Conservation (phyloP, 2,888 invertebrate species). For the Eretmocerus hayati region DNA sequence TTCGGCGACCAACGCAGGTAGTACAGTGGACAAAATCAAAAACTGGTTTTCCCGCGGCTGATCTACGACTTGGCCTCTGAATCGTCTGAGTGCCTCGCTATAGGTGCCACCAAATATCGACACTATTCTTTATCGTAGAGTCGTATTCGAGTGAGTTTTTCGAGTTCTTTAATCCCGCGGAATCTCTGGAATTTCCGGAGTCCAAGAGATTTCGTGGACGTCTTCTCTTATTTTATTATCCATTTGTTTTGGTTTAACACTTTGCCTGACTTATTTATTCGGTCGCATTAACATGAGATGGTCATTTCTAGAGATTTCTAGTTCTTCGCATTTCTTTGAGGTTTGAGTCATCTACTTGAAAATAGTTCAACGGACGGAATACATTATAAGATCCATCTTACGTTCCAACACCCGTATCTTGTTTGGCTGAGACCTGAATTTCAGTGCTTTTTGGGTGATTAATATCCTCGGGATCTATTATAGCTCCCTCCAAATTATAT, state of each 20-base stretch:
- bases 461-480: too few relatives aligned
- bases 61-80: conserved; percentile 3
- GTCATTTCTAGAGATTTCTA: conserved; percentile 1
- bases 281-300: conserved; percentile 12
- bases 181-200: conserved; percentile 22
- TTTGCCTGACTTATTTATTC: conserved; percentile 17
- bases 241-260: conserved; percentile 17
- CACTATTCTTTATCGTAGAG: conserved; percentile 12
- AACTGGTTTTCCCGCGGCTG: conserved; percentile 15
- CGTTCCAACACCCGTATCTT: too few relatives aligned
- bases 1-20: too few relatives aligned
- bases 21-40: conserved; percentile 4
- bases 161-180: conserved; percentile 10
- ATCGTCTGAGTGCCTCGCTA: neutral
- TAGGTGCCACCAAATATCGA: neutral
- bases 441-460: too few relatives aligned
- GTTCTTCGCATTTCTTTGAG: neutral
- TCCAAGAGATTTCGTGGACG: conserved; percentile 3
- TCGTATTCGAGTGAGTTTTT: neutral
- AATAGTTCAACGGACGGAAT: conserved; percentile 6
- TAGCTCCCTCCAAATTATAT: too few relatives aligned
- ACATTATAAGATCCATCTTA: neutral
- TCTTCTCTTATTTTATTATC: conserved; percentile 6
- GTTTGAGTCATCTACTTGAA: conserved; percentile 5
- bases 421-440: too few relatives aligned